Base-by-base conservation (phyloP, 2,797 vertebrate species). In the Gila robusta region DNA sequence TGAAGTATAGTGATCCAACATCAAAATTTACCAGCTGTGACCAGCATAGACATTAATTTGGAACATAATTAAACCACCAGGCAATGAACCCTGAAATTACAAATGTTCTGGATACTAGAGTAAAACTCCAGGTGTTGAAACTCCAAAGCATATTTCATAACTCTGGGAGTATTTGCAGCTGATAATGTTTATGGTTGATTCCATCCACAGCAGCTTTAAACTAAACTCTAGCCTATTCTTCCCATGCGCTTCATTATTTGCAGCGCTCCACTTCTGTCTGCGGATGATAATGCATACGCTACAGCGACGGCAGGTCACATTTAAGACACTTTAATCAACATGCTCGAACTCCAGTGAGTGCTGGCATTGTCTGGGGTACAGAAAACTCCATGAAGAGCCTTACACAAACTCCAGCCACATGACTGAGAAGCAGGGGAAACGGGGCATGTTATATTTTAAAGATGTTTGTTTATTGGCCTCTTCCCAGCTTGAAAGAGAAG, bases 251-350 rank as follows among this genome's bases (percentile, higher is more conserved):
- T 47, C 82, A 76, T 84, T 84, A 66, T 66, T 76, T 9, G 28
- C 41, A 59, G 26, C 21, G 83, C 74, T 70, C 74, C 66, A 70
- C 83, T 79, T 85, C 74, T 85, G 83, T 77, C 82, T 76, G 59
- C 14, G 0, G 59, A 59, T 66, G 44, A 83, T 83, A 76, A 83
- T 77, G 23, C 49, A 35, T 12, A 77, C 5, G 73, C 28, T 8
- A 66, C 62, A 7, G 62, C 7, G 8, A 19, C 12, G 16, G 12
- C 44, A 66, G 21, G 66, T 35, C 21, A 9, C 14, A 0, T 81
- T 82, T 56, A 70, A 54, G 5, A 4, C 12, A 14, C 79, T 81
- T 71, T 81, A 81, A 71, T 81, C 49, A 71, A 82, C 35, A 26
- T 26, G n/a, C 35, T 10, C 14, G 6, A 1, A 26, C 47, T 70